These are phyloP conservation scores for Antheraea assamensis DNA, from an alignment of 2,888 invertebrate genomes.

Conservation along the genomic window DNA sequence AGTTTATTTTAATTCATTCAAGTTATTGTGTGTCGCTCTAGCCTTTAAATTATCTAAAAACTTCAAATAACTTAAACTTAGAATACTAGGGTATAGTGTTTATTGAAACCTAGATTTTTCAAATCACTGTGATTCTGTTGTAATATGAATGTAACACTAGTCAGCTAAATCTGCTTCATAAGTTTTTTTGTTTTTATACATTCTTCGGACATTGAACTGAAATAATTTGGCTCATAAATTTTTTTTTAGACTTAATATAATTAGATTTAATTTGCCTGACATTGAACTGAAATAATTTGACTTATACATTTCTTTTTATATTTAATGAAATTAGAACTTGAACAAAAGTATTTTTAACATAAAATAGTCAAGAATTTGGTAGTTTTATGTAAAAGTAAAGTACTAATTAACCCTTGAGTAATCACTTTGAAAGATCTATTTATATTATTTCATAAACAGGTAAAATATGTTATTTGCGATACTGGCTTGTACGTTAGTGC, in stretches of 20 bases:
- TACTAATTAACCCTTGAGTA: not conserved
- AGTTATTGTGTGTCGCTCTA: not conserved
- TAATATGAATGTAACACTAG: slow-evolving; percentile 1
- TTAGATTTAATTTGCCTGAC: too few relatives aligned
- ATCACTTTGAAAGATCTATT: not conserved
- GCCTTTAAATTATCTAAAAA: not conserved
- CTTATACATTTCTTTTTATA: not conserved
- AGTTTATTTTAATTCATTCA: too few relatives aligned
- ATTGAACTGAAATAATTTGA: not conserved
- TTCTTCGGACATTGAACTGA: not conserved
- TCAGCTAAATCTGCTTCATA: not conserved
- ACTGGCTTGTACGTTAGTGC: too few relatives aligned
- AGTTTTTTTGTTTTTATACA: slow-evolving; percentile 13
- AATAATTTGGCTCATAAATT: not conserved
- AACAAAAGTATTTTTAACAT: not conserved
- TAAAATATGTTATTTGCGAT: not conserved
- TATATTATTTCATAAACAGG: not conserved
- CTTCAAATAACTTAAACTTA: not conserved
- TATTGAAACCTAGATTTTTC: not conserved
- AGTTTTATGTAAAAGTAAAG: not conserved
- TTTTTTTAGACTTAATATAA: not conserved
- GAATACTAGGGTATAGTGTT: not conserved
- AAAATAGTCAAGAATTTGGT: not conserved
- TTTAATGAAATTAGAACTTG: not conserved
- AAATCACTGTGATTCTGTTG: not conserved